Conservation (phyloP, 2,797 vertebrate genomes). For the Pyrocephalus nanus region DNA sequence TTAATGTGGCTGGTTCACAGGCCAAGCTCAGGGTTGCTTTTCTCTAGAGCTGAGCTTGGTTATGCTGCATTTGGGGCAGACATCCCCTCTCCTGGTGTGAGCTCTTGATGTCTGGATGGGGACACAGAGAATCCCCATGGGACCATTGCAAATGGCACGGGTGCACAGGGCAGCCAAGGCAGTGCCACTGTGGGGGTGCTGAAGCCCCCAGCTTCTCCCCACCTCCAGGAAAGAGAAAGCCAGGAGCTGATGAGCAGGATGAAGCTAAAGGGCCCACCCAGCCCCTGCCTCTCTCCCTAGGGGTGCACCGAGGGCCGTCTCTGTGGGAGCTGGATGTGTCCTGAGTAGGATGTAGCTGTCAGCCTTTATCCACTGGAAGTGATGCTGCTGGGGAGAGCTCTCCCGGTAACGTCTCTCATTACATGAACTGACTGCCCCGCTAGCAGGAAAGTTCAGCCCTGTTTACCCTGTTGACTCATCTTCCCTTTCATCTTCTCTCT, state of each 20-base stretch:
- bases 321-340: not conserved
- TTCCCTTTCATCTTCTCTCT: constrained; percentile 32
- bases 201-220: not conserved
- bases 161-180: not conserved
- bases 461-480: constrained; percentile 10
- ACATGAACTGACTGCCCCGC: not conserved
- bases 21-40: not conserved
- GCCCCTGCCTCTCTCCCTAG: not conserved
- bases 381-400: not conserved
- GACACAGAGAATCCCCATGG: not conserved
- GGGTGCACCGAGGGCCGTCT: accelerated
- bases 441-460: not conserved
- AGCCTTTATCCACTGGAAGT: not conserved
- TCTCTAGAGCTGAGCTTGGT: not conserved
- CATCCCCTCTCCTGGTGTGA: not conserved
- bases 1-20: accelerated
- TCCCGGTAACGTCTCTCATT: not conserved
- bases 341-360: not conserved
- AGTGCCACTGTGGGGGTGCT: not conserved
- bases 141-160: not conserved
- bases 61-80: not conserved
- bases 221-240: not conserved
- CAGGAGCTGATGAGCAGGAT: not conserved
- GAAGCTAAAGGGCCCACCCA: not conserved
- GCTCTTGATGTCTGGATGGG: not conserved